phyloP scores from a whole-genome alignment of 2,888 invertebrate genomes.

The Sinodicranocentrus sp. region DNA sequence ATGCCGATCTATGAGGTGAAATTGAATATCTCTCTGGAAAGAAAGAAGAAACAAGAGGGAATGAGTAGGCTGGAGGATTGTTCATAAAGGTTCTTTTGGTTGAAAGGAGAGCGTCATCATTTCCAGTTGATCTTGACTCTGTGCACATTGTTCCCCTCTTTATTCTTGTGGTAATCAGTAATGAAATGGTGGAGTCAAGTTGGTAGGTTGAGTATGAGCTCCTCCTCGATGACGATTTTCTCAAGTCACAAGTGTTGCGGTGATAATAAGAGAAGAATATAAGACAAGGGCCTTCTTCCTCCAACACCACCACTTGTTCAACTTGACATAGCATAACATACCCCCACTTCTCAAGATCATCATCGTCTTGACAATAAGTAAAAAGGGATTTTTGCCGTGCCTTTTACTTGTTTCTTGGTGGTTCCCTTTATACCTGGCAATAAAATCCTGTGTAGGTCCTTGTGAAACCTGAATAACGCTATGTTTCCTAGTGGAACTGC shows the following conservation, averaged over 20 bases:
- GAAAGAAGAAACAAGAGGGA: constrained; percentile 20
- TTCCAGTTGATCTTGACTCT: constrained; percentile 52
- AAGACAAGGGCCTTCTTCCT: constrained; percentile 61
- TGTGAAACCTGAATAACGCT: constrained; percentile 28
- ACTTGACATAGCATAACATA: neutral
- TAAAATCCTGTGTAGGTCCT: constrained; percentile 35
- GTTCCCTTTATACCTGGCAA: constrained; percentile 52
- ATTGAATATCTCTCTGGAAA: constrained; percentile 46
- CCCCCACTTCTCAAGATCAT: constrained; percentile 41
- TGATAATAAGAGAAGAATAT: constrained; percentile 54
- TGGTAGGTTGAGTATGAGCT: constrained; percentile 37
- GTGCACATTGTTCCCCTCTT: constrained; percentile 20
- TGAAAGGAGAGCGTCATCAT: constrained; percentile 50
- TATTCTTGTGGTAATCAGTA: constrained; percentile 58
- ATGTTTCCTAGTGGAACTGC: constrained; percentile 20
- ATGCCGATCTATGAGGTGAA: constrained; percentile 49
- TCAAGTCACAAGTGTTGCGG: constrained; percentile 48
- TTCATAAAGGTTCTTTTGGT: constrained; percentile 18
- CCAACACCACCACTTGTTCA: constrained; percentile 1
- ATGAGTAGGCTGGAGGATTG: constrained; percentile 50
- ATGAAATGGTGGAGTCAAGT: constrained; percentile 68
- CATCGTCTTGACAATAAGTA: constrained; percentile 46
- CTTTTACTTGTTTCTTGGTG: constrained; percentile 56
- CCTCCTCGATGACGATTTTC: constrained; percentile 55
- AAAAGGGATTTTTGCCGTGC: constrained; percentile 51